phyloP scores from a whole-genome alignment of 2,888 invertebrate species.

The Latheticus oryzae region DNA sequence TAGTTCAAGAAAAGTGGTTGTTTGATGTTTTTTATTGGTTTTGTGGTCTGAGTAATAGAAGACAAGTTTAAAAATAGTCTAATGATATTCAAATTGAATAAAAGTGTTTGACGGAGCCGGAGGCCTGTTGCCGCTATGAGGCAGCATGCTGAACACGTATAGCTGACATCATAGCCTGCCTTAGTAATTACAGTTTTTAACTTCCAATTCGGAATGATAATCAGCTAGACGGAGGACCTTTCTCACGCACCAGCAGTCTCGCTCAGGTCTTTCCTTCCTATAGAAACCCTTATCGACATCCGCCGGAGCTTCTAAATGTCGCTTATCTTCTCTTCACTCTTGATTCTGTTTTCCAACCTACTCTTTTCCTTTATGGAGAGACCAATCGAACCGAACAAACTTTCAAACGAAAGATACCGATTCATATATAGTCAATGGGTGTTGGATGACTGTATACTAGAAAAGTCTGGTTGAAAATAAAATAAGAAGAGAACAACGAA shows the following conservation, averaged over 20 bases:
- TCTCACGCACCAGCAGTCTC: conserved; percentile 52
- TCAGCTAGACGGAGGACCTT: conserved; percentile 53
- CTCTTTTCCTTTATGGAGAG: conserved; percentile 28
- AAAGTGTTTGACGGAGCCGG: conserved; percentile 19
- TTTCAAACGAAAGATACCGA: conserved; percentile 14
- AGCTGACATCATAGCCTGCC: conserved; percentile 52
- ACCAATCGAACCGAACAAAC: conserved; percentile 16
- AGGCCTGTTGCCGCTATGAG: conserved; percentile 32
- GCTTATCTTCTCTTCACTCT: conserved; percentile 44
- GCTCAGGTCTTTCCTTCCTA: conserved; percentile 34
- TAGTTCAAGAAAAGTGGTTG: no score
- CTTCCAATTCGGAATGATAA: conserved; percentile 58
- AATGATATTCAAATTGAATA: conserved; percentile 35
- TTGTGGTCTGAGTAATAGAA: no score
- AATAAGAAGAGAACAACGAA: conserved; percentile 24
- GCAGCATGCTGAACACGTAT: conserved; percentile 37
- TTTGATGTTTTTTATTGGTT: no score
- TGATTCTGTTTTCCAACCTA: conserved; percentile 24
- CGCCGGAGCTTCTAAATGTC: conserved; percentile 48
- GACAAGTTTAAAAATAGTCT: conserved; percentile 8
- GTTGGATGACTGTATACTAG: conserved; percentile 9
- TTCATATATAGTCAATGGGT: conserved; percentile 17
- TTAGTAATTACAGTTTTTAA: conserved; percentile 57
- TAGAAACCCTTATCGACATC: conserved; percentile 50
- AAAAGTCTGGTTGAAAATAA: conserved; percentile 17